Evolutionary conservation across 2,113 vertebrate genomes (phyloP).

Genomic region (Pseudorectes ferrugineus): DNA sequence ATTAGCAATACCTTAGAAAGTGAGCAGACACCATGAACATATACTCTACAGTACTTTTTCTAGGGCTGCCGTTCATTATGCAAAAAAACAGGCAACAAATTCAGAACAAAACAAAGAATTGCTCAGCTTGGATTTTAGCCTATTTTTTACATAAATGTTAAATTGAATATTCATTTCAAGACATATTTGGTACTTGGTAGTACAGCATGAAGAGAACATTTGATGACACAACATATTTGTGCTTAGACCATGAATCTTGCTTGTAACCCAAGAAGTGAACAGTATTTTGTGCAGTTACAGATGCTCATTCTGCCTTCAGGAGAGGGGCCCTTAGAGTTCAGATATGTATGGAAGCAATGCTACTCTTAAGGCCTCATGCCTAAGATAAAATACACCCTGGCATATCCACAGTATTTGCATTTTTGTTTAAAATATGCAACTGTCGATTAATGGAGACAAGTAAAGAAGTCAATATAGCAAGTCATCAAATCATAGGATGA

Average conservation of each 20-base stretch:
- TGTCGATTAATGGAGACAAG: background rate
- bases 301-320: background rate
- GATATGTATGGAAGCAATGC: background rate
- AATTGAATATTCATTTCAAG: background rate
- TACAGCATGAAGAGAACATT: background rate
- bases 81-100: background rate
- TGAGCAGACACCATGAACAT: background rate
- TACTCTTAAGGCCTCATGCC: background rate
- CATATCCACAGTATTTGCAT: background rate
- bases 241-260: background rate
- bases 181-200: background rate
- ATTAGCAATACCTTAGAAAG: background rate
- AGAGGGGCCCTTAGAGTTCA: background rate
- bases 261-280: background rate
- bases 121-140: background rate
- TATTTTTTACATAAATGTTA: background rate
- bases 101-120: background rate
- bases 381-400: background rate
- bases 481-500: background rate
- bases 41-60: background rate
- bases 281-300: background rate
- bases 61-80: background rate
- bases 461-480: background rate
- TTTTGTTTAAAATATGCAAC: background rate
- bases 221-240: background rate